These are phyloP conservation scores for Prolemur simus DNA, from an alignment of 2,113 vertebrate species.

Conservation along the genomic window DNA sequence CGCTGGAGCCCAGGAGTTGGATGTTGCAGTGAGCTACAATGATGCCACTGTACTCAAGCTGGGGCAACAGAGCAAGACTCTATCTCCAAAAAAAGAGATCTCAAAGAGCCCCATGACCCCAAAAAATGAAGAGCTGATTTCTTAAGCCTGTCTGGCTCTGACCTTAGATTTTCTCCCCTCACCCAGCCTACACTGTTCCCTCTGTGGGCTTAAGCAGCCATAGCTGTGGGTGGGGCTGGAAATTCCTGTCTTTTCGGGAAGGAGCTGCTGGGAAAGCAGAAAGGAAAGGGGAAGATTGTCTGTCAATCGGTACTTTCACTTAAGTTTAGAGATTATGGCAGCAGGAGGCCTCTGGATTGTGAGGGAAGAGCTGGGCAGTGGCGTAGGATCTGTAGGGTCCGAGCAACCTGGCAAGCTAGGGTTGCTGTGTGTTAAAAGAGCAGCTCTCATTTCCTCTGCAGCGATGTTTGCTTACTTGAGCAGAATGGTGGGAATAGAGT, in stretches of 20 bases:
- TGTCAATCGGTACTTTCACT: neutral
- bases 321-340: neutral
- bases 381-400: neutral
- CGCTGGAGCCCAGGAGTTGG: no score
- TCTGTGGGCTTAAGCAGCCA: neutral
- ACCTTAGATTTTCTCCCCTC: neutral
- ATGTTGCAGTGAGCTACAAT: no score
- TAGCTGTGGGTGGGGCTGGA: neutral
- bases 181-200: neutral
- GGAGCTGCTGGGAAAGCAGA: neutral
- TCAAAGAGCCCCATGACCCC: neutral
- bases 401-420: no score
- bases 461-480: neutral
- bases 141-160: neutral
- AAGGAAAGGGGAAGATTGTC: neutral
- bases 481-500: neutral
- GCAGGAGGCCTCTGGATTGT: neutral
- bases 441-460: neutral
- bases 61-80: no score
- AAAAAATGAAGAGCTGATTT: neutral
- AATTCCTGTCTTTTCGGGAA: slow-evolving; percentile 44
- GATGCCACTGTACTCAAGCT: no score
- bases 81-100: neutral
- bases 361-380: neutral
- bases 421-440: neutral